Percentiles rank a stretch among this genome's conserved stretches.
Evolutionary conservation across 2,888 invertebrate genomes (phyloP).

Genomic region (Carcina quercana): DNA sequence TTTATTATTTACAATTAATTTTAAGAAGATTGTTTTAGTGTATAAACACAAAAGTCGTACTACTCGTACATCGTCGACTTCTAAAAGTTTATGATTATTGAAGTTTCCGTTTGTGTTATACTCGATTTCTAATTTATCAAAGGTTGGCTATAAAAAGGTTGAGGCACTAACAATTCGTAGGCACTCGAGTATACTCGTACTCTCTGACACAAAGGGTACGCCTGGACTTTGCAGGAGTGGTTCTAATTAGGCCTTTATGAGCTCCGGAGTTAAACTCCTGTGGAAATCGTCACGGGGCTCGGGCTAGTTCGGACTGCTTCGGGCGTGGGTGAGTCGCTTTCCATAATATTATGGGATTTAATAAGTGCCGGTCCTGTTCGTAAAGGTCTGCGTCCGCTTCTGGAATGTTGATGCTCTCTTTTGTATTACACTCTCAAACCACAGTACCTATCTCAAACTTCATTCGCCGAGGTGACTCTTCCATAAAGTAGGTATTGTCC

Average conservation of each 20-base stretch:
- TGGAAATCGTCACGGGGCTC: constrained; percentile 30
- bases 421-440: constrained; percentile 38
- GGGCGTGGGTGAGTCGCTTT: constrained; percentile 19
- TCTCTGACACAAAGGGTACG: constrained; percentile 37
- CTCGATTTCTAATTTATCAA: too few species aligned
- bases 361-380: constrained; percentile 27
- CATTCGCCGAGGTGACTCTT: constrained; percentile 31
- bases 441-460: constrained; percentile 27
- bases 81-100: too few species aligned
- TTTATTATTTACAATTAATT: too few species aligned
- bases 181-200: too few species aligned
- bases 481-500: constrained; percentile 38
- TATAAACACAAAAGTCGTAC: too few species aligned
- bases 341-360: constrained; percentile 38
- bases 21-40: too few species aligned
- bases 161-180: too few species aligned
- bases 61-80: too few species aligned
- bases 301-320: too few species aligned
- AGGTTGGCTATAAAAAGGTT: too few species aligned
- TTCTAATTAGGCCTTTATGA: constrained; percentile 48
- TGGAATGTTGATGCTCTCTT: constrained; percentile 39
- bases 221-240: constrained; percentile 28
- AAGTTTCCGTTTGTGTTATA: too few species aligned
- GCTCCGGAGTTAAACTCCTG: constrained; percentile 17
- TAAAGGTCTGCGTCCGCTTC: constrained; percentile 19